A percentile compares a stretch with the other conserved stretches of the same genome.
Evolutionary conservation across 2,888 invertebrate genomes (phyloP).

Genomic region (Clepsis dumicolana): DNA sequence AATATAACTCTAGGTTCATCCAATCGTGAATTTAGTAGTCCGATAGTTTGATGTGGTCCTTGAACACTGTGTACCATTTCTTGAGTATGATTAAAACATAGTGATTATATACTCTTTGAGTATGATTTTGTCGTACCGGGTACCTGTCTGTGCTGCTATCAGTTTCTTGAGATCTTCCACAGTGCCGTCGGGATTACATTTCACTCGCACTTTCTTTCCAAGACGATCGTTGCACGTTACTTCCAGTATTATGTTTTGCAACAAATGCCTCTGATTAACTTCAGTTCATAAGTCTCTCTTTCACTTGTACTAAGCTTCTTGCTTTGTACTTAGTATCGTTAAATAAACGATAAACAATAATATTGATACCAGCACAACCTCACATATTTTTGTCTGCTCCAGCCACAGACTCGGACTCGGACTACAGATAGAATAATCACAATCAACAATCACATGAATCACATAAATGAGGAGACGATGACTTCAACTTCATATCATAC

Average conservation of each 20-base stretch:
- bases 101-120: too few relatives aligned
- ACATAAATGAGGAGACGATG: too few relatives aligned
- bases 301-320: too few relatives aligned
- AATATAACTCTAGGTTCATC: constrained; percentile 99
- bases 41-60: constrained; percentile 98
- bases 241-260: constrained; percentile 93
- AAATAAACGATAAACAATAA: too few relatives aligned
- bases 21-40: constrained; percentile 99
- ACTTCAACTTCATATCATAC: too few relatives aligned
- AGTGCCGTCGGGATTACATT: constrained; percentile 99
- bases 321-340: too few relatives aligned
- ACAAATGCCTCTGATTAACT: background rate
- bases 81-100: constrained; percentile 99
- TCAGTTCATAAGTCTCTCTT: background rate
- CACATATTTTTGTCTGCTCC: too few relatives aligned
- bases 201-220: constrained; percentile 98
- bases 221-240: constrained; percentile 99
- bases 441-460: too few relatives aligned
- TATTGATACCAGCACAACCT: too few relatives aligned
- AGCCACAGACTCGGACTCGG: too few relatives aligned
- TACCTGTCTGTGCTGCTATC: constrained; percentile 99
- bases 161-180: constrained; percentile 99
- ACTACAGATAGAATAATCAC: too few relatives aligned
- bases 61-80: constrained; percentile 99
- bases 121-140: constrained; percentile 98